phyloP scores from a whole-genome alignment of 1,140 invertebrate species.

The Coenobita brevimanus region DNA sequence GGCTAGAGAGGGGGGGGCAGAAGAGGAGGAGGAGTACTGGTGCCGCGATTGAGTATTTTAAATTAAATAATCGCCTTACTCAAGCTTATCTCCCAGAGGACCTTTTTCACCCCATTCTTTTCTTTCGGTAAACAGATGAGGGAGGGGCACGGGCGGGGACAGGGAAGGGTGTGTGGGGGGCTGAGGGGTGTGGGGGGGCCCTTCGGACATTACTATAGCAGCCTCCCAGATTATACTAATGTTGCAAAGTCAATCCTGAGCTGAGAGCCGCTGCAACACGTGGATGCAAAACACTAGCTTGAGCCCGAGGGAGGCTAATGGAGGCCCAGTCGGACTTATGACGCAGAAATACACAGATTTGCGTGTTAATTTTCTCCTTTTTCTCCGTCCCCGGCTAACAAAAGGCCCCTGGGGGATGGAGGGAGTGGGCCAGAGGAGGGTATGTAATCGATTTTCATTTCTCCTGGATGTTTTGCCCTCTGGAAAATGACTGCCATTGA shows the following conservation, averaged over 20 bases:
- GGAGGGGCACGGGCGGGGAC: not conserved
- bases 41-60: not conserved
- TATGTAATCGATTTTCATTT: not conserved
- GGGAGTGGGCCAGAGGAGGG: not conserved
- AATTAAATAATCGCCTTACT: not conserved
- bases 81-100: not conserved
- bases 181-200: not conserved
- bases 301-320: not conserved
- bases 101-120: not conserved
- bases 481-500: conserved; percentile 3
- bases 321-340: too few relatives aligned
- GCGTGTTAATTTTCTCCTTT: too few relatives aligned
- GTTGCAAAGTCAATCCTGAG: not conserved
- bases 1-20: too few relatives aligned
- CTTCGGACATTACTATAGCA: not conserved
- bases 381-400: too few relatives aligned
- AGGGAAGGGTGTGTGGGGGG: not conserved
- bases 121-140: not conserved
- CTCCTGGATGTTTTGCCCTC: not conserved
- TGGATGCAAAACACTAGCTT: too few relatives aligned
- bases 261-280: not conserved
- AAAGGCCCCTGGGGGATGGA: too few relatives aligned
- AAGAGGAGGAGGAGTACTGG: not conserved
- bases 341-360: too few relatives aligned
- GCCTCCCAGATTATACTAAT: conserved; percentile 17